A percentile compares a stretch with the other conserved stretches of the same genome.
These are phyloP conservation scores for Trachelus stipa DNA, from an alignment of 2,888 invertebrate genomes.

Conservation along the genomic window DNA sequence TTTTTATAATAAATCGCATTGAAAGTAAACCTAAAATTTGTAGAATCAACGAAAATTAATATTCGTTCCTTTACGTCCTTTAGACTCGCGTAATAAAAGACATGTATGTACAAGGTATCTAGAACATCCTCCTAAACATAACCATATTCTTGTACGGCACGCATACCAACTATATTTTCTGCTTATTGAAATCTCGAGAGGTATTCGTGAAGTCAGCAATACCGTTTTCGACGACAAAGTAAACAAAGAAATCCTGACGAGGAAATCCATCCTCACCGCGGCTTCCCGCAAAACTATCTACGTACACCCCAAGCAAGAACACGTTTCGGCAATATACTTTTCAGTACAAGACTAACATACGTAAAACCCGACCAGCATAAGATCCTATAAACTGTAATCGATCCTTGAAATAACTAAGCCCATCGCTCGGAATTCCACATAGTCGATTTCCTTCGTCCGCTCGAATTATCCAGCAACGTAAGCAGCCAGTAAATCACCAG, in stretches of 20 bases:
- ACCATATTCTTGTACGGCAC: too few relatives aligned
- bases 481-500: not conserved
- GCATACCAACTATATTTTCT: not conserved
- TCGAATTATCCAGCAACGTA: not conserved
- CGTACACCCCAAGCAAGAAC: not conserved
- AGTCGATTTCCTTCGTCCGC: not conserved
- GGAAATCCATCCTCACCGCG: not conserved
- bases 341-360: not conserved
- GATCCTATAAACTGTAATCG: not conserved
- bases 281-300: not conserved
- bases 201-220: not conserved
- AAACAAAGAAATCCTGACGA: not conserved
- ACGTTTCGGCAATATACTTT: not conserved
- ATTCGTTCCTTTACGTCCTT: not conserved
- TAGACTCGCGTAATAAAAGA: not conserved
- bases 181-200: not conserved
- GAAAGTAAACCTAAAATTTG: not conserved
- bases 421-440: not conserved
- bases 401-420: not conserved
- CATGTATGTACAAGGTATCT: not conserved
- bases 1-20: not conserved
- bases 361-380: not conserved
- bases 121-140: too few relatives aligned
- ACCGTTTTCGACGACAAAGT: not conserved
- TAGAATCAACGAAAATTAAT: not conserved